Conservation (phyloP, 2,888 invertebrate genomes). For the Diarsia dahlii region DNA sequence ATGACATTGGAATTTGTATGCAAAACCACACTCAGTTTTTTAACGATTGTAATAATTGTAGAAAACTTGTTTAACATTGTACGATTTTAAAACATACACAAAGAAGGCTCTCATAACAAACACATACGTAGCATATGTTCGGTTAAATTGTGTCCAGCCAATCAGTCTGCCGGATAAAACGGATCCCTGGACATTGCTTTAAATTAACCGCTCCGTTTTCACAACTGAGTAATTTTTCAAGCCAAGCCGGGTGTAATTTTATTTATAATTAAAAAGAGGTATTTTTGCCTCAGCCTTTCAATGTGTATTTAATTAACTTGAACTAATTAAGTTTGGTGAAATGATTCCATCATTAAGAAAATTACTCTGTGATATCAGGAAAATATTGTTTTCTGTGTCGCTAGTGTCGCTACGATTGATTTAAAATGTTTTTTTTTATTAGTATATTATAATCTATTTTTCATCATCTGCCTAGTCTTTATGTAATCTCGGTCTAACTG, state of each 20-base stretch:
- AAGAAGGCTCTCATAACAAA: slow-evolving; percentile 8
- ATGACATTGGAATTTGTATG: no score
- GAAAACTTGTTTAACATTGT: not conserved
- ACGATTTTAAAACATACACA: slow-evolving; percentile 3
- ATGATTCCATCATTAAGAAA: slow-evolving; percentile 27
- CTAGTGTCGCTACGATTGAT: not conserved
- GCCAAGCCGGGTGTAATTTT: slow-evolving; percentile 60
- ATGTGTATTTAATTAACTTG: slow-evolving; percentile 54
- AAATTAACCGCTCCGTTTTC: slow-evolving; percentile 68
- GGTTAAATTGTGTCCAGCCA: slow-evolving; percentile 61
- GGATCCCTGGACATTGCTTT: slow-evolving; percentile 63
- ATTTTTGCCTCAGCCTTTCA: slow-evolving; percentile 35
- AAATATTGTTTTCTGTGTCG: not conserved
- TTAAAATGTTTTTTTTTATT: not conserved
- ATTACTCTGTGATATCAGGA: not conserved
- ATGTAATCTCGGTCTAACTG: no score
- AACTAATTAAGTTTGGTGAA: slow-evolving; percentile 49
- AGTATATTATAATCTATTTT: no score
- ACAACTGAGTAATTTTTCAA: slow-evolving; percentile 61
- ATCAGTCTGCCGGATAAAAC: slow-evolving; percentile 62
- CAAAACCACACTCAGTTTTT: not conserved
- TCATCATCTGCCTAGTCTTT: no score
- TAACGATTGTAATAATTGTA: not conserved
- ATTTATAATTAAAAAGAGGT: slow-evolving; percentile 65
- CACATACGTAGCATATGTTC: slow-evolving; percentile 17